These are phyloP conservation scores for Hepsetus odoe DNA, from an alignment of 2,113 vertebrate genomes.

Conservation along the genomic window DNA sequence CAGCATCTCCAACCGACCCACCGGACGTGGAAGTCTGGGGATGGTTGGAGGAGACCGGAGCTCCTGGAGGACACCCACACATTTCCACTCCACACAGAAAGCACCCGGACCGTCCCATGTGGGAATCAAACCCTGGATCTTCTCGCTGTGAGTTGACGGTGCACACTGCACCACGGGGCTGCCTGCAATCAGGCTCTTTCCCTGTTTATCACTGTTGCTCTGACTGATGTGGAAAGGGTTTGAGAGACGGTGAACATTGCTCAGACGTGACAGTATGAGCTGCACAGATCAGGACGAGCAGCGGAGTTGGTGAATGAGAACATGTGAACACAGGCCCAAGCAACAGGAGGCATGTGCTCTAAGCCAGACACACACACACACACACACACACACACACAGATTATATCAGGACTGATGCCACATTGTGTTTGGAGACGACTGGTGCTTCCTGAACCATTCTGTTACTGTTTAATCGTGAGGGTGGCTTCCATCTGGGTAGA, in stretches of 20 bases:
- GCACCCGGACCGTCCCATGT: too few species aligned
- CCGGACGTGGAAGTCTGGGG: too few species aligned
- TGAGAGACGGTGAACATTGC: background rate
- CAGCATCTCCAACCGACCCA: too few species aligned
- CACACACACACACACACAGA: background rate
- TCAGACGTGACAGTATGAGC: background rate
- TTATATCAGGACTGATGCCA: background rate
- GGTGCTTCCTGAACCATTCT: background rate
- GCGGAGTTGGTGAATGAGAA: background rate
- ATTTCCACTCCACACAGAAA: too few species aligned
- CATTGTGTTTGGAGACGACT: background rate
- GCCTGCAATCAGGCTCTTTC: background rate
- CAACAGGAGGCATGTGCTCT: background rate
- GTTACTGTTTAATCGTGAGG: background rate
- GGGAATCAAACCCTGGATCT: too few species aligned
- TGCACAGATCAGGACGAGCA: background rate
- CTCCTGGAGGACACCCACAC: too few species aligned
- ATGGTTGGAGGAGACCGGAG: too few species aligned
- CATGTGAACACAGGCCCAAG: background rate
- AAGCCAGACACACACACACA: constrained; percentile 39
- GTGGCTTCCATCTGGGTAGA: background rate
- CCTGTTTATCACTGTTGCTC: background rate
- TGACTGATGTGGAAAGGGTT: background rate
- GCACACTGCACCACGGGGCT: too few species aligned
- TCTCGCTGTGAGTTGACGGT: too few species aligned